Evolutionary conservation across 2,888 invertebrate species (phyloP).

Genomic region (Exocentrus adspersus): DNA sequence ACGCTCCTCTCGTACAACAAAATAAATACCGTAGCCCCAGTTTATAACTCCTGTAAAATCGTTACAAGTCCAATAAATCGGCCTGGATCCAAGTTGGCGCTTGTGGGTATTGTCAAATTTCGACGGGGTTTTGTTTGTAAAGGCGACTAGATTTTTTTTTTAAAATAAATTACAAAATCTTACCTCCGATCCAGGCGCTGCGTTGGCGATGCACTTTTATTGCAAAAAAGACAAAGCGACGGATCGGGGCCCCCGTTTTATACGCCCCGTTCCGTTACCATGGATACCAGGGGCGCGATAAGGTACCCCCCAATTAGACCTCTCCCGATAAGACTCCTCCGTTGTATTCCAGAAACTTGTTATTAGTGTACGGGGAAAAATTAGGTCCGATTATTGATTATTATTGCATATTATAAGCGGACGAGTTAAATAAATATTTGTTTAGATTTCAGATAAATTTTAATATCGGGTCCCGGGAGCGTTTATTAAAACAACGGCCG

Average conservation of each 20-base stretch:
- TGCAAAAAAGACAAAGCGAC: slow-evolving; percentile 37
- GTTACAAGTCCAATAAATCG: no score
- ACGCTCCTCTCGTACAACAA: slow-evolving; percentile 49
- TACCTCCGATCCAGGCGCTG: no score
- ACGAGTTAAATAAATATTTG: slow-evolving; percentile 22
- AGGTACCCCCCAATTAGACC: slow-evolving; percentile 35
- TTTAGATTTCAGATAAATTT: slow-evolving; percentile 26
- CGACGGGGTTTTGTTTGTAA: no score
- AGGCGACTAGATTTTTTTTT: no score
- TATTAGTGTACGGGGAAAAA: slow-evolving; percentile 23
- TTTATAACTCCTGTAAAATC: no score
- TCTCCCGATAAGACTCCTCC: slow-evolving; percentile 12
- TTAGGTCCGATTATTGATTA: slow-evolving; percentile 34
- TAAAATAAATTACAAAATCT: no score
- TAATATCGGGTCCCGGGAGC: slow-evolving; percentile 4
- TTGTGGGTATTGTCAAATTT: no score
- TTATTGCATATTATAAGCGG: slow-evolving; percentile 21
- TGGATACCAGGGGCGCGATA: slow-evolving; percentile 47
- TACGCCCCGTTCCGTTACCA: slow-evolving; percentile 45
- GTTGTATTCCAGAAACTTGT: slow-evolving; percentile 19
- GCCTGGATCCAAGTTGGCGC: no score
- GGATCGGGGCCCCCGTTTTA: slow-evolving; percentile 43
- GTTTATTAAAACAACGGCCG: slow-evolving; percentile 6
- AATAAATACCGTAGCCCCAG: slow-evolving; percentile 15
- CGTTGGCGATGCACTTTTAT: slow-evolving; percentile 24